phyloP scores from a whole-genome alignment of 2,113 vertebrate species.

The Nyctereutes procyonoides region DNA sequence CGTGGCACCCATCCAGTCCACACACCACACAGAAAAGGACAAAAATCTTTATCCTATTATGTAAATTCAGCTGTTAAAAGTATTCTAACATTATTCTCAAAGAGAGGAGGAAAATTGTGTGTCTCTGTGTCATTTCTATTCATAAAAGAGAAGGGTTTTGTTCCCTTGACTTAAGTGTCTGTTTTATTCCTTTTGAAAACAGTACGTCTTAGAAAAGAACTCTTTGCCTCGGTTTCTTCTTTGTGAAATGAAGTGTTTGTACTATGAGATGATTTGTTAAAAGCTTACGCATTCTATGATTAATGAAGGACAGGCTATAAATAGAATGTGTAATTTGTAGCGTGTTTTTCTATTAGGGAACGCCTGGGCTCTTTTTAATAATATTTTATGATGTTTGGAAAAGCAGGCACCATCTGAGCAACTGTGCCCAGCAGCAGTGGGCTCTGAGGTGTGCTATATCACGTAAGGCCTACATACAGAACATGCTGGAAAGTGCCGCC shows the following conservation, averaged over 20 bases:
- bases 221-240: constrained; percentile 45
- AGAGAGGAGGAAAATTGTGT: constrained; percentile 28
- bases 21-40: neutral
- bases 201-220: neutral
- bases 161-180: neutral
- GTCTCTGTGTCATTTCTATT: neutral
- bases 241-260: neutral
- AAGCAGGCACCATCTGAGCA: neutral
- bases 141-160: constrained; percentile 11
- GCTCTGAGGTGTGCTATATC: neutral
- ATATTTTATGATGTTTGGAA: neutral
- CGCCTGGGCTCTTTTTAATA: neutral
- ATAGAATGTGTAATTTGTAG: neutral
- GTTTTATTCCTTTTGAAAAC: constrained; percentile 40
- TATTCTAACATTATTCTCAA: constrained; percentile 32
- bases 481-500: neutral
- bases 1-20: neutral
- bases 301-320: neutral
- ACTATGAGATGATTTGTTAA: neutral
- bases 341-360: neutral
- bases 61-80: constrained; percentile 47
- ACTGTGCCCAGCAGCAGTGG: neutral
- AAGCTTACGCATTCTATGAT: neutral
- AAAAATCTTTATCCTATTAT: constrained; percentile 55
- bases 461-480: rapidly evolving